A percentile compares a stretch with the other conserved stretches of the same genome.
Conservation (phyloP, 2,888 invertebrate species). For the Amphipyra tragopoginis region DNA sequence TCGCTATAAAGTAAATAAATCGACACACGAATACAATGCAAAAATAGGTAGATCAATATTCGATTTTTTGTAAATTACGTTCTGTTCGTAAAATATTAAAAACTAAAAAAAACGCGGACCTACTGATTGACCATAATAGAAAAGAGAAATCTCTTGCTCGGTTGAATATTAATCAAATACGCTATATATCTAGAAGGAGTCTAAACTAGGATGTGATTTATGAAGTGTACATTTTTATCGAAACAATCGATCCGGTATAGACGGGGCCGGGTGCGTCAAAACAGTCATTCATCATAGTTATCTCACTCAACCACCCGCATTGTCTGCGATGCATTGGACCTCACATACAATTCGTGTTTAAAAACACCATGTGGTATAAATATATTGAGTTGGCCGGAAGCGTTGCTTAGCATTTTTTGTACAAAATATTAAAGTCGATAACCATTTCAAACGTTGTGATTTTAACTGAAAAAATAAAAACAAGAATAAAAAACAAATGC, state of each 20-base stretch:
- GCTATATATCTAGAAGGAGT: conserved; percentile 32
- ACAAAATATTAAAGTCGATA: too few relatives aligned
- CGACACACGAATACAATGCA: too few relatives aligned
- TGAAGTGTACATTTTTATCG: conserved; percentile 75
- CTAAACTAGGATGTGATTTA: conserved; percentile 49
- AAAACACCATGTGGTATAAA: conserved; percentile 27
- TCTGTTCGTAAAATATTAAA: too few relatives aligned
- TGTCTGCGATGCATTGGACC: conserved; percentile 68
- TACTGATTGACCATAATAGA: too few relatives aligned
- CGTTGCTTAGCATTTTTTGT: too few relatives aligned
- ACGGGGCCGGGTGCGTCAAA: conserved; percentile 74
- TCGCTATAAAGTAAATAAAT: too few relatives aligned
- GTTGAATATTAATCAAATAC: conserved; percentile 43
- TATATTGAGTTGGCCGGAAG: neutral
- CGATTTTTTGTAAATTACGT: too few relatives aligned
- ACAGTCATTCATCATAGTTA: conserved; percentile 83
- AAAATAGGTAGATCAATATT: too few relatives aligned
- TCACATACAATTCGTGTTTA: conserved; percentile 44
- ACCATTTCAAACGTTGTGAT: too few relatives aligned
- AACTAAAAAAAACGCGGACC: too few relatives aligned
- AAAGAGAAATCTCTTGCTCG: conserved; percentile 17
- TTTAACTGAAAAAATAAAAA: too few relatives aligned
- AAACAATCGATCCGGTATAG: conserved; percentile 74
- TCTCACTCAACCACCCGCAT: conserved; percentile 76
- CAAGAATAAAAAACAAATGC: too few relatives aligned